Conservation (phyloP, 2,797 vertebrate genomes). For the Falco novaeseelandiae region DNA sequence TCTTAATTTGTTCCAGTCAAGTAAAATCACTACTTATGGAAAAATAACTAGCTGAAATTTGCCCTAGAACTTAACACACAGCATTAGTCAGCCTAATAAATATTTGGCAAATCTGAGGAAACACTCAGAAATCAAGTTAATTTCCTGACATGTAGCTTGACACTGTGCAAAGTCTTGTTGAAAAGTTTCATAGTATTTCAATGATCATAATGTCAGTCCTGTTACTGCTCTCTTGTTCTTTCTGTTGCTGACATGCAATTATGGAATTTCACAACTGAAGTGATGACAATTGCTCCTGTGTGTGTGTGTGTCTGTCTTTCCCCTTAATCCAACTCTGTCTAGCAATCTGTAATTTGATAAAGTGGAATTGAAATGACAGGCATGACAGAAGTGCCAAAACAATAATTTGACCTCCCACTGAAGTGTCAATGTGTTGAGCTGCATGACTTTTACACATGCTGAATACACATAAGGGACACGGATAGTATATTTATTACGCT, state of each 20-base stretch:
- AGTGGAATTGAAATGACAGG: constrained; percentile 71
- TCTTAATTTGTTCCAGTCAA: background rate
- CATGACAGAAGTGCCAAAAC: constrained; percentile 70
- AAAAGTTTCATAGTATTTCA: background rate
- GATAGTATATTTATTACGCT: background rate
- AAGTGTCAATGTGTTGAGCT: constrained; percentile 29
- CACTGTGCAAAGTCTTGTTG: background rate
- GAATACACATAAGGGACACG: background rate
- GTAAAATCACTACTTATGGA: background rate
- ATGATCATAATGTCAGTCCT: background rate
- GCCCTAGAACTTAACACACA: background rate
- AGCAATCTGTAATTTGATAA: constrained; percentile 74
- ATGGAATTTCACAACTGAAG: constrained; percentile 60
- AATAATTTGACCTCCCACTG: constrained; percentile 65
- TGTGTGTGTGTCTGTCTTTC: constrained; percentile 12
- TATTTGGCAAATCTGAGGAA: background rate
- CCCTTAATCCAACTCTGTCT: constrained; percentile 54
- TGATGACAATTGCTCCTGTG: constrained; percentile 39
- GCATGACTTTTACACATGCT: background rate
- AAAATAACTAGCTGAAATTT: background rate
- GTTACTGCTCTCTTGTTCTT: constrained; percentile 1
- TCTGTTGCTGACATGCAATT: constrained; percentile 66
- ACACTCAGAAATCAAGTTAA: background rate
- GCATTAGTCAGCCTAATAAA: background rate
- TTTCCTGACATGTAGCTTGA: constrained; percentile 4